Conservation (phyloP, 2,797 vertebrate genomes). For the Crocodylus rhombifer region DNA sequence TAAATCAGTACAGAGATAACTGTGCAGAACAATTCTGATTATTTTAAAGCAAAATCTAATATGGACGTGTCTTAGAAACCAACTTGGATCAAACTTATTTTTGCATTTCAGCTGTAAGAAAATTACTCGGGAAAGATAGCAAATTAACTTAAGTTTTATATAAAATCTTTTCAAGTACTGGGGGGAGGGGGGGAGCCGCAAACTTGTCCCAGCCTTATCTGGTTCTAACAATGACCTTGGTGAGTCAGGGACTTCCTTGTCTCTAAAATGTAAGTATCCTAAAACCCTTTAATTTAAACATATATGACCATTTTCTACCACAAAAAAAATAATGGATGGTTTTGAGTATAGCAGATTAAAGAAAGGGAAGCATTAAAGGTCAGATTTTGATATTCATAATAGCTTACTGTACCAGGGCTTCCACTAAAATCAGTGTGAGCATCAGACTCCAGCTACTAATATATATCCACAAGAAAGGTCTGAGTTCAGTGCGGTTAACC, state of each 20-base stretch:
- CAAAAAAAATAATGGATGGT: background rate
- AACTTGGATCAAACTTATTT: background rate
- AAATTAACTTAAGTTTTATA: too few species aligned
- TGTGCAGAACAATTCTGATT: background rate
- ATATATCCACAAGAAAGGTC: background rate
- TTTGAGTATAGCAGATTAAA: background rate
- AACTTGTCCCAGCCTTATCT: background rate
- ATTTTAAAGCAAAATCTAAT: background rate
- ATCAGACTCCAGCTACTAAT: background rate
- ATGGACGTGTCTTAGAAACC: background rate
- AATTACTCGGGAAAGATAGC: too few species aligned
- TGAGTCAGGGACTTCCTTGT: background rate
- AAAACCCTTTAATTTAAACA: background rate
- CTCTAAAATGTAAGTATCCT: background rate
- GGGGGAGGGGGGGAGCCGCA: too few species aligned
- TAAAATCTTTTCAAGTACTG: too few species aligned
- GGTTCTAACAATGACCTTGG: background rate
- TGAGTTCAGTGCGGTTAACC: background rate
- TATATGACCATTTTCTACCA: background rate
- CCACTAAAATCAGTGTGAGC: background rate
- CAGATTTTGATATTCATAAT: background rate
- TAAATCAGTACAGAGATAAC: background rate
- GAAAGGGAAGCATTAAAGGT: background rate
- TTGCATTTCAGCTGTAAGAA: too few species aligned
- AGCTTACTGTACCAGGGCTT: background rate